Evolutionary conservation across 2,888 invertebrate species (phyloP), one percentile per base, ranked within the genome.

Genomic region (Euphydryas editha): DNA sequence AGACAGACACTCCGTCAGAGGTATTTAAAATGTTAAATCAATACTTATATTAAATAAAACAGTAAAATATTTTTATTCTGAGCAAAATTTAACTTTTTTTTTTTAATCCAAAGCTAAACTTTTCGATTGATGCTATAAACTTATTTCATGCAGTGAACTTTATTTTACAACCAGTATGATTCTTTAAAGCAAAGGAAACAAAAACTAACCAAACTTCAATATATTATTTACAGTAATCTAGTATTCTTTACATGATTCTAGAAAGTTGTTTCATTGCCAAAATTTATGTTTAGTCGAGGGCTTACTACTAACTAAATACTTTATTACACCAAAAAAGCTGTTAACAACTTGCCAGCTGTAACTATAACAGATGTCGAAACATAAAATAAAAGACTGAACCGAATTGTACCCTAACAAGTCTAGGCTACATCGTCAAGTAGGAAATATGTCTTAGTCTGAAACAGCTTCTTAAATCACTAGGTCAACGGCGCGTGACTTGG

Each of bases 401-500:
- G 57, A 63, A 63, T 69, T 55, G 47, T 17, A 44, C 61, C 57
- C 51, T 61, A 55, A 62, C 54, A 63, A 71, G 68, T 65, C 58
- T 61, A 56, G 67, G 68, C 64, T 68, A 67, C 59, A 69, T 72
- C 72, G 73, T 72, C 71, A 68, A 72, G 60, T 20, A 68, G 67
- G 65, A 75, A 70, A 71, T 75, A 71, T 70, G 70, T 73, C 72
- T 69, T 59, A 69, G 66, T 70, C 62, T 62, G 47, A 69, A 71
- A 20, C 68, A 66, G 69, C 65, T 70, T 69, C 73, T 71, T 73
- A 71, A 73, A 75, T 71, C 73, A 74, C 65, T 60, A 56, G 68
- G 64, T 69, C 71, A 72, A 68, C 73, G 68, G 73, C 68, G 73
- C 73, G 72, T 72, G 74, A 73, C 71, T 70, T 72, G 72, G 70